Conservation (phyloP, 2,797 vertebrate species). For the Mormyrus hasselquistii region DNA sequence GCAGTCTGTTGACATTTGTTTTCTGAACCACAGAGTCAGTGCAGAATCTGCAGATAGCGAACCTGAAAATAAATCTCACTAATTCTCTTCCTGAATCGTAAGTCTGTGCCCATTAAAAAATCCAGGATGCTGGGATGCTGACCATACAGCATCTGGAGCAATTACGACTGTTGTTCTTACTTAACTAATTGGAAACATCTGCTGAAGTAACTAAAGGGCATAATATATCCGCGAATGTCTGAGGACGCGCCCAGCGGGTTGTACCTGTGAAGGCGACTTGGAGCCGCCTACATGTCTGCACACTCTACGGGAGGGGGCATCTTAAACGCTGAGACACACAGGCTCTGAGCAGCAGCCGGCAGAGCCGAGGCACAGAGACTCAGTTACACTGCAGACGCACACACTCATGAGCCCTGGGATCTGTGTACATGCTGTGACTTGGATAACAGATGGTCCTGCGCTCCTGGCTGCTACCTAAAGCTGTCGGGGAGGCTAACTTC, state of each 20-base stretch:
- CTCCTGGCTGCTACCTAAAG: background rate
- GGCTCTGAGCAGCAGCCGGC: background rate
- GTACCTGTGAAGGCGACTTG: background rate
- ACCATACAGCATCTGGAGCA: background rate
- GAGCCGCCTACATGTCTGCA: background rate
- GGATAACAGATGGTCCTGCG: background rate
- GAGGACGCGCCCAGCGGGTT: background rate
- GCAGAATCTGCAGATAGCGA: background rate
- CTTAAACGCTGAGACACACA: background rate
- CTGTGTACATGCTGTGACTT: background rate
- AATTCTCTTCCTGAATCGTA: background rate
- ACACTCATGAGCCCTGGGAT: background rate
- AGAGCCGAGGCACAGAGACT: background rate
- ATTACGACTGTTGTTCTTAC: background rate
- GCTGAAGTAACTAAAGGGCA: background rate
- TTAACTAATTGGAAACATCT: background rate
- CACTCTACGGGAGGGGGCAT: background rate
- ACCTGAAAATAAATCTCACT: background rate
- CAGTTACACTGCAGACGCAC: background rate
- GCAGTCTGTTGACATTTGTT: background rate
- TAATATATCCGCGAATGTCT: background rate
- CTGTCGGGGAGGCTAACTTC: background rate
- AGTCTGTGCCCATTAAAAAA: background rate
- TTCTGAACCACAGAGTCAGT: background rate
- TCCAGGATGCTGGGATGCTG: background rate